Percentiles rank a stretch among this genome's conserved stretches.
phyloP scores from a whole-genome alignment of 2,888 invertebrate species.

The Microplitis manilae region DNA sequence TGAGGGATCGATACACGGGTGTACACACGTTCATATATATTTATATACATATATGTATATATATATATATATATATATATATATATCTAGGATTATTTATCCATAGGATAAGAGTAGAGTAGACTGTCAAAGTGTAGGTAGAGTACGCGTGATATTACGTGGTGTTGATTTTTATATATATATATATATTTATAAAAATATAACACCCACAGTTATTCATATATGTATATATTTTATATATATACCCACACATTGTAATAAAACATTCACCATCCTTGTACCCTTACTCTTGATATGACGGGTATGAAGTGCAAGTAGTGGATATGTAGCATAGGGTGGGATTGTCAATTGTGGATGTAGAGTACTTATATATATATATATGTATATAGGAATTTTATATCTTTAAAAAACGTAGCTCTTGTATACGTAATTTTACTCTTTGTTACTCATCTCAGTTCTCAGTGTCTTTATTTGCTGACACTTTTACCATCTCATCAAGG shows the following conservation, averaged over 20 bases:
- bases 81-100: constrained; percentile 33
- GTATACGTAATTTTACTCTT: neutral
- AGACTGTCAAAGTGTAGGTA: constrained; percentile 34
- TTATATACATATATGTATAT: neutral
- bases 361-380: neutral
- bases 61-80: neutral
- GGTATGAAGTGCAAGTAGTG: no score
- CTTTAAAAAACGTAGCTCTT: constrained; percentile 8
- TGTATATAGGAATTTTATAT: constrained; percentile 42
- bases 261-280: constrained; percentile 9
- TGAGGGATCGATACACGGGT: constrained; percentile 63
- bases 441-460: neutral
- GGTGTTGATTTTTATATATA: neutral
- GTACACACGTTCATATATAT: constrained; percentile 9
- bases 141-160: constrained; percentile 31
- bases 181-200: neutral
- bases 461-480: neutral
- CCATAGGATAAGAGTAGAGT: constrained; percentile 15
- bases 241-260: neutral
- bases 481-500: neutral
- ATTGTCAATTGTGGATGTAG: constrained; percentile 41
- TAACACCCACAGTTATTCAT: neutral
- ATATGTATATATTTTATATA: no score
- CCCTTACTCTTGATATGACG: constrained; percentile 22
- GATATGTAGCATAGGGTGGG: constrained; percentile 20